Percentiles rank a stretch among this genome's conserved stretches.
phyloP scores from a whole-genome alignment of 2,113 vertebrate species.

The Climacteris rufus region DNA sequence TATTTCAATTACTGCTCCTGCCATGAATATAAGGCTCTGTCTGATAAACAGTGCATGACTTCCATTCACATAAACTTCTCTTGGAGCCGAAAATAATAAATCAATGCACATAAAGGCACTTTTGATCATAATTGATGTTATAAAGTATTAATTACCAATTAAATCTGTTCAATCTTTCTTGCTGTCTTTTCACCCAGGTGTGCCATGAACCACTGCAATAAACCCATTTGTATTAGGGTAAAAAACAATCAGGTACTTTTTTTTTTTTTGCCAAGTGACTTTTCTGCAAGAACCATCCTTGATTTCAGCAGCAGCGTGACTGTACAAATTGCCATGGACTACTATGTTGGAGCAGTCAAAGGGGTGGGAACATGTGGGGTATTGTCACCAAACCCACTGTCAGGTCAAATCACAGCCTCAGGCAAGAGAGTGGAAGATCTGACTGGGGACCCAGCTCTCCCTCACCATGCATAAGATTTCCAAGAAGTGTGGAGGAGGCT shows the following conservation, averaged over 20 bases:
- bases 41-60: neutral
- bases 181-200: neutral
- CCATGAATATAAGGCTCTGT: neutral
- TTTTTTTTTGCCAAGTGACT: neutral
- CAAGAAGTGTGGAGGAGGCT: neutral
- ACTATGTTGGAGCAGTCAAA: neutral
- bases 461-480: neutral
- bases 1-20: conserved; percentile 32
- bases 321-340: neutral
- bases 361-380: neutral
- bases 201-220: neutral
- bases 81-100: neutral
- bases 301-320: neutral
- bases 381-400: neutral
- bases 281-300: neutral
- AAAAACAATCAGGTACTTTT: neutral
- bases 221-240: neutral
- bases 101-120: neutral
- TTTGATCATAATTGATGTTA: accelerated
- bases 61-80: neutral
- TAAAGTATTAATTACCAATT: neutral
- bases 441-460: neutral
- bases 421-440: neutral
- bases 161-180: neutral
- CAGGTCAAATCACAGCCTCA: neutral